A percentile compares a stretch with the other conserved stretches of the same genome.
Evolutionary conservation across 2,797 vertebrate genomes (phyloP).

Genomic region (Heterohyrax brucei): DNA sequence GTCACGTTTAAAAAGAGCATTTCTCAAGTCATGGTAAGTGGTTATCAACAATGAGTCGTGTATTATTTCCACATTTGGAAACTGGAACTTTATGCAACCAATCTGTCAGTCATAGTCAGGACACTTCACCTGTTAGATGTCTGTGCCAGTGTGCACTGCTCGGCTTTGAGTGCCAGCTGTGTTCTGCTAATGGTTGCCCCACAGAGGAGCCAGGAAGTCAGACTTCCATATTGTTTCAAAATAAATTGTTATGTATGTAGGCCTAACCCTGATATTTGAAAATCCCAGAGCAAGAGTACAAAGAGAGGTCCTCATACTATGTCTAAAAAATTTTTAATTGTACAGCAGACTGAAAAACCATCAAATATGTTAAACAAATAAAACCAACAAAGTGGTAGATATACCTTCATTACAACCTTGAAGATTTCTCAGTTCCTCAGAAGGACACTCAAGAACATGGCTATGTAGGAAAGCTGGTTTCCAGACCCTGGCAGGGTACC

Average conservation of each 20-base stretch:
- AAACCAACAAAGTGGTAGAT: conserved; percentile 7
- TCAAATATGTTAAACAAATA: not conserved
- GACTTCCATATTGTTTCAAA: conserved; percentile 58
- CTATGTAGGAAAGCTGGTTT: not conserved
- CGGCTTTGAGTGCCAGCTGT: not conserved
- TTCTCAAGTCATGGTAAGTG: conserved; percentile 38
- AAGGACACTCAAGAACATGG: conserved; percentile 37
- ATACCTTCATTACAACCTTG: conserved; percentile 5
- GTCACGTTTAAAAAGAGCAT: not conserved
- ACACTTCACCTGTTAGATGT: not conserved
- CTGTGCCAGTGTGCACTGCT: not conserved
- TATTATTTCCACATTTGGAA: conserved; percentile 7
- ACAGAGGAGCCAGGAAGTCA: not conserved
- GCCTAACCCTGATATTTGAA: not conserved
- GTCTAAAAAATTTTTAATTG: not conserved
- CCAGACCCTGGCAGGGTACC: not conserved
- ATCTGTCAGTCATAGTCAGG: not conserved
- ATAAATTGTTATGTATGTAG: conserved; percentile 30
- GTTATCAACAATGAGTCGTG: not conserved
- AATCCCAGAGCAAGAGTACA: conserved; percentile 14
- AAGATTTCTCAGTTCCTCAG: not conserved
- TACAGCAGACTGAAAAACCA: conserved; percentile 36
- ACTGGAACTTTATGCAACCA: not conserved
- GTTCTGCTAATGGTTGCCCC: not conserved
- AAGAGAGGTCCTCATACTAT: conserved; percentile 4